Conservation (phyloP, 2,888 invertebrate species). For the Endotricha flammealis region DNA sequence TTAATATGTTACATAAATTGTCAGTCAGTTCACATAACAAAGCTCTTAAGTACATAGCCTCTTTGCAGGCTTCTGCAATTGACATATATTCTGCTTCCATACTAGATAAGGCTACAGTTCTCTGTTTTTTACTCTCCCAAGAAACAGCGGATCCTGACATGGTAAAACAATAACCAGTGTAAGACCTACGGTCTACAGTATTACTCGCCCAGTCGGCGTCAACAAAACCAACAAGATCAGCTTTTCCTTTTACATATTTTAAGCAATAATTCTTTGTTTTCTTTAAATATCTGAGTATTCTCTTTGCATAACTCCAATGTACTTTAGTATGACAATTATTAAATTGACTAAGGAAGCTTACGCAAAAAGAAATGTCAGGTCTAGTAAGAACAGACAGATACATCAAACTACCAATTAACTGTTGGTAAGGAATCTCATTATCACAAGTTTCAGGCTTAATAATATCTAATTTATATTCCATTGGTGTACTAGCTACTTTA, state of each 20-base stretch:
- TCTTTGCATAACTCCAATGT: too few relatives aligned
- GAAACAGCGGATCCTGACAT: conserved; percentile 26
- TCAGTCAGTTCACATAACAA: conserved; percentile 7
- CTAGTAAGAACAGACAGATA: conserved; percentile 19
- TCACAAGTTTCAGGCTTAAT: conserved; percentile 11
- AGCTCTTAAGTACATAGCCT: conserved; percentile 13
- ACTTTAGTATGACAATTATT: conserved; percentile 19
- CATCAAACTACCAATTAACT: conserved; percentile 23
- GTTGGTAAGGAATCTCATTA: conserved; percentile 16
- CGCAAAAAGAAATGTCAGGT: conserved; percentile 22
- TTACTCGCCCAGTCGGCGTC: conserved; percentile 21
- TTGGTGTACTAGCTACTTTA: conserved; percentile 22
- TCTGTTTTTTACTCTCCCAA: too few relatives aligned
- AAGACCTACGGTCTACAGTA: conserved; percentile 43
- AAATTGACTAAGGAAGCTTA: too few relatives aligned
- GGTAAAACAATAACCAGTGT: conserved; percentile 29
- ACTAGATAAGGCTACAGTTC: too few relatives aligned
- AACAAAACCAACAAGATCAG: conserved; percentile 13
- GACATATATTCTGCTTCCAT: too few relatives aligned
- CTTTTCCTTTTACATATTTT: conserved; percentile 5
- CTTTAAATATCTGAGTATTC: conserved; percentile 18
- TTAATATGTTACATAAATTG: neutral
- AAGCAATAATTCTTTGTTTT: conserved; percentile 20
- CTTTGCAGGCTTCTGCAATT: conserved; percentile 13
- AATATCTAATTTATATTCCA: conserved; percentile 21